Evolutionary conservation across 1,140 invertebrate genomes (phyloP), one percentile per base, ranked within the genome.

Genomic region (Saxidomus purpurata): DNA sequence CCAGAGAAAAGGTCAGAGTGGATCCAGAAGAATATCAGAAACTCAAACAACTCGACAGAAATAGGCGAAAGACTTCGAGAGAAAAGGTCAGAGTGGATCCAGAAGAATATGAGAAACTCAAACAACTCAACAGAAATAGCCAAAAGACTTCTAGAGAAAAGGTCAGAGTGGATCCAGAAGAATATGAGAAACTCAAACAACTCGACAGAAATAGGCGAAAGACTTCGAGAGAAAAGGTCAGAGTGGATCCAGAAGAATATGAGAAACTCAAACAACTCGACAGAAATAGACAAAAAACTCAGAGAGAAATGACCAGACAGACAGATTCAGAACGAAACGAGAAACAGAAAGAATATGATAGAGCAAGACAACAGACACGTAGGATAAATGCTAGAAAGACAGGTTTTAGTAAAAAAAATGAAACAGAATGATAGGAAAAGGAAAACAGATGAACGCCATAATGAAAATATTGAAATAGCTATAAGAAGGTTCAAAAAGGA

Each of bases 401-500:
- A 52, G 43, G 40, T 52, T 31, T 28, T 80, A 80, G 49, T 28
- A 25, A 4, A 80, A 80, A n/a, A 52, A 80, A 55, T 80, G 76
- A 49, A 80, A 52, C 40, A 80, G 25, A n/a, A 31, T 52, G 76
- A 52, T 25, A 49, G 43, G n/a, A 49, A 34, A 55, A 80, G 28
- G 76, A 80, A 52, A 80, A 49, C 49, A n/a, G 25, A 31, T 28
- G 76, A 80, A 80, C 74, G 76, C 25, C 76, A 80, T 80, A 49
- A 80, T 52, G 43, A 80, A 80, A 80, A 80, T 31, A 55, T 52
- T 25, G 43, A 80, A 80, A 80, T 31, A 80, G 43, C 76, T 52
- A 25, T 80, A 52, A 80, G 49, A 80, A 80, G 28, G 76, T 80
- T 80, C 28, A 80, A 80, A 55, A 80, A 80, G n/a, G 49, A 28